Conservation (phyloP, 2,113 vertebrate species). For the Garra rufa region DNA sequence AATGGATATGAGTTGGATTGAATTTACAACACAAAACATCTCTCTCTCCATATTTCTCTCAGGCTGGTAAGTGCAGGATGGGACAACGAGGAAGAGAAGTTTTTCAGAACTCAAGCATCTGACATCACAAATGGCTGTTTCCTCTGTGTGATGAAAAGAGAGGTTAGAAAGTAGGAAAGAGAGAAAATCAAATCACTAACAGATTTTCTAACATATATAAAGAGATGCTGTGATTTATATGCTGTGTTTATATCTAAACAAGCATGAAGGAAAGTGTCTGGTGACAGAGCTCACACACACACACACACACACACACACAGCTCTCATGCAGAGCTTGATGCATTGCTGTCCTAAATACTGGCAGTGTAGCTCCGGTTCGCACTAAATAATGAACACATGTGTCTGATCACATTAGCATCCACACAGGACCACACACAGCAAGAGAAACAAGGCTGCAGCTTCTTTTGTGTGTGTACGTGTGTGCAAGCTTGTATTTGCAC, state of each 20-base stretch:
- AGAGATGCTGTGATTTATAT: background rate
- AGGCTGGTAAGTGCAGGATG: constrained; percentile 81
- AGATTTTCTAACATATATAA: background rate
- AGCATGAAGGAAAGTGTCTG: background rate
- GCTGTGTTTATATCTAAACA: background rate
- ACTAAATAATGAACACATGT: constrained; percentile 51
- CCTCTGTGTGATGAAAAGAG: constrained; percentile 83
- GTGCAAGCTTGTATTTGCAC: background rate
- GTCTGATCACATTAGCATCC: constrained; percentile 39
- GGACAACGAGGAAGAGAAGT: constrained; percentile 69
- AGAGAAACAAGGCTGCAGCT: background rate
- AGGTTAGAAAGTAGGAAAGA: constrained; percentile 77
- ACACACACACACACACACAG: background rate
- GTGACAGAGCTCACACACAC: background rate
- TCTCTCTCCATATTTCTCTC: constrained; percentile 42
- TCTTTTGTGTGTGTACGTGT: background rate
- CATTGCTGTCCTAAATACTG: constrained; percentile 39
- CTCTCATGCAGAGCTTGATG: background rate
- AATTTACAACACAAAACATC: background rate
- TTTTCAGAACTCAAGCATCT: constrained; percentile 84
- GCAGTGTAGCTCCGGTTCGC: constrained; percentile 19
- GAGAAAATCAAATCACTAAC: background rate
- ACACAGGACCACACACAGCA: constrained; percentile 10
- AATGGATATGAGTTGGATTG: constrained; percentile 8
- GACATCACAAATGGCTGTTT: constrained; percentile 87